Evolutionary conservation across 1,140 invertebrate species (phyloP).

Genomic region (Mercenaria mercenaria): DNA sequence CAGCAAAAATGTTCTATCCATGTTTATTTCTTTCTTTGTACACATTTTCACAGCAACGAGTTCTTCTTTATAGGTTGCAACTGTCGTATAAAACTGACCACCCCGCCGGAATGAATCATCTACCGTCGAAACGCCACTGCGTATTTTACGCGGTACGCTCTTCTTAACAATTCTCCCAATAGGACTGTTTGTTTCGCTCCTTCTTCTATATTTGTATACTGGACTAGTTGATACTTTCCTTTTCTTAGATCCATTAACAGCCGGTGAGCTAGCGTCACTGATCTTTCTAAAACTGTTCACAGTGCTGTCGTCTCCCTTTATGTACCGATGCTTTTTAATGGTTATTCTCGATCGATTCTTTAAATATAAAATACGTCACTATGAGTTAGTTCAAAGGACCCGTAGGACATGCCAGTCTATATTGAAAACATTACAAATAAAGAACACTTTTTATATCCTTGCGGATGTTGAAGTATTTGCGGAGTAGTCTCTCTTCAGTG

Average conservation of each 20-base stretch:
- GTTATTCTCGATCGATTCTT: not conserved
- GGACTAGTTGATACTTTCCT: not conserved
- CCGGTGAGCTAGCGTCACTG: not conserved
- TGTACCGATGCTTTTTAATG: not conserved
- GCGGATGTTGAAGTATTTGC: no score
- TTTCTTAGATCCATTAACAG: not conserved
- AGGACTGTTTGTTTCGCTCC: constrained; percentile 18
- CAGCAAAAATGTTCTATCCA: constrained; percentile 75
- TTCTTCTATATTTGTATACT: not conserved
- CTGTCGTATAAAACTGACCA: constrained; percentile 27
- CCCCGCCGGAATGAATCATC: constrained; percentile 6
- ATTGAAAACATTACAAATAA: no score
- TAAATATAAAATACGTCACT: not conserved
- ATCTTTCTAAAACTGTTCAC: not conserved
- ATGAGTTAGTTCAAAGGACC: no score
- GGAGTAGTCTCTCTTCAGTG: no score
- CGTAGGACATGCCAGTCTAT: no score
- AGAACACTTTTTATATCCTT: no score
- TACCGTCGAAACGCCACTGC: constrained; percentile 20
- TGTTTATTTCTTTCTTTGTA: constrained; percentile 74
- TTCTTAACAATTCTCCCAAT: constrained; percentile 27
- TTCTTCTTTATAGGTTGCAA: constrained; percentile 66
- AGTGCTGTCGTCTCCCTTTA: not conserved
- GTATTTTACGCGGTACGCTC: constrained; percentile 1
- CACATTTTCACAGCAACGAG: constrained; percentile 75